These are phyloP conservation scores for Creontiades dilutus DNA, from an alignment of 2,888 invertebrate genomes.

Conservation along the genomic window DNA sequence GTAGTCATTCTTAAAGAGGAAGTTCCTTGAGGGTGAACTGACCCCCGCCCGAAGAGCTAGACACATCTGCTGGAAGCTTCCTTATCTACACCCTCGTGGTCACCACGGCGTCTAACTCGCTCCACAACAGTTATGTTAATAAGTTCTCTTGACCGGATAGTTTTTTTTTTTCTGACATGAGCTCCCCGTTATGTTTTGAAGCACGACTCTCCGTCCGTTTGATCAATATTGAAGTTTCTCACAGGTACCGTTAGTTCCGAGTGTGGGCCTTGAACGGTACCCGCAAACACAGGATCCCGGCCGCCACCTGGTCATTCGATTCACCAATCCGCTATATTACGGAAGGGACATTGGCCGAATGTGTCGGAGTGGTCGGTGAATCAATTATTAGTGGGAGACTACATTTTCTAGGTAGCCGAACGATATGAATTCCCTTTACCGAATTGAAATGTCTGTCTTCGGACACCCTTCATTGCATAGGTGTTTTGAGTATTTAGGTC, in stretches of 20 bases:
- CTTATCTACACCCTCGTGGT: constrained; percentile 30
- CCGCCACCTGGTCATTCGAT: background rate
- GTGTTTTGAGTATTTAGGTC: too few species aligned
- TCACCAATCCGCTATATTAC: too few species aligned
- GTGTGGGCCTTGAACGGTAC: background rate
- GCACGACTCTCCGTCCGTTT: background rate
- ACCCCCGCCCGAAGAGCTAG: constrained; percentile 37
- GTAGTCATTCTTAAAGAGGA: background rate
- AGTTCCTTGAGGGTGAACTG: background rate
- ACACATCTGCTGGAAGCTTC: constrained; percentile 36
- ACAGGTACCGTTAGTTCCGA: constrained; percentile 16
- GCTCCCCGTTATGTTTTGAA: constrained; percentile 1
- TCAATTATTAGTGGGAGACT: too few species aligned
- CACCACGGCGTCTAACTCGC: background rate
- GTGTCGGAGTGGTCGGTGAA: too few species aligned
- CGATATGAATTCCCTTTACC: too few species aligned
- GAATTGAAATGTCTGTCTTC: too few species aligned
- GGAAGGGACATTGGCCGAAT: too few species aligned
- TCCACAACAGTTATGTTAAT: constrained; percentile 43
- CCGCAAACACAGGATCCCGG: background rate
- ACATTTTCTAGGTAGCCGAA: too few species aligned
- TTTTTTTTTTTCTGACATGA: background rate
- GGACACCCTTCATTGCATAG: too few species aligned
- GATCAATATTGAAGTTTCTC: constrained; percentile 50
- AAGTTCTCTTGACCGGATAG: constrained; percentile 11